Evolutionary conservation across 2,797 vertebrate species (phyloP).

Genomic region (Catharus ustulatus): DNA sequence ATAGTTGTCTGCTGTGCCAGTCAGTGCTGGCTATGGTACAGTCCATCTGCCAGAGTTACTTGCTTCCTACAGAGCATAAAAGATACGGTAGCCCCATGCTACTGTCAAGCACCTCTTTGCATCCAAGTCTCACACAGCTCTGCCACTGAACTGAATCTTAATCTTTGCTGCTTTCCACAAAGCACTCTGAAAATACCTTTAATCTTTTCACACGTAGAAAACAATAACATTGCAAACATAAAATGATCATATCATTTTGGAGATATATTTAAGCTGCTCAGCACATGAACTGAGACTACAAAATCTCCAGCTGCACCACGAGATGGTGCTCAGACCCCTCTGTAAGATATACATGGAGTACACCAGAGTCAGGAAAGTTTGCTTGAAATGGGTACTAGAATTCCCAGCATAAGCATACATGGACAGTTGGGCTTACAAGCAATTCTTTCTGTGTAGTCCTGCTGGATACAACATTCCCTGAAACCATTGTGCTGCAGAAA

Average conservation of each 20-base stretch:
- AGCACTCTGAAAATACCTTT: not conserved
- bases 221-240: not conserved
- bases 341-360: not conserved
- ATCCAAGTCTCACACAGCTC: not conserved
- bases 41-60: not conserved
- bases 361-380: not conserved
- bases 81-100: fast-evolving
- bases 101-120: not conserved
- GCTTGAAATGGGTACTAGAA: not conserved
- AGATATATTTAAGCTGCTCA: not conserved
- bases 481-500: fast-evolving
- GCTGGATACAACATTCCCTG: not conserved
- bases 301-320: not conserved
- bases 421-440: not conserved
- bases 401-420: not conserved
- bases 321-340: constrained; percentile 42
- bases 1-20: not conserved
- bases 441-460: not conserved
- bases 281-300: not conserved
- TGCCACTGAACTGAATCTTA: not conserved
- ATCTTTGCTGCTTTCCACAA: not conserved
- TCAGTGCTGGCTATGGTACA: not conserved
- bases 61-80: not conserved
- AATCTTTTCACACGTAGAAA: not conserved
- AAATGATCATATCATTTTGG: not conserved